These are phyloP conservation scores for Crypturellus undulatus DNA, from an alignment of 2,113 vertebrate genomes.

Conservation along the genomic window DNA sequence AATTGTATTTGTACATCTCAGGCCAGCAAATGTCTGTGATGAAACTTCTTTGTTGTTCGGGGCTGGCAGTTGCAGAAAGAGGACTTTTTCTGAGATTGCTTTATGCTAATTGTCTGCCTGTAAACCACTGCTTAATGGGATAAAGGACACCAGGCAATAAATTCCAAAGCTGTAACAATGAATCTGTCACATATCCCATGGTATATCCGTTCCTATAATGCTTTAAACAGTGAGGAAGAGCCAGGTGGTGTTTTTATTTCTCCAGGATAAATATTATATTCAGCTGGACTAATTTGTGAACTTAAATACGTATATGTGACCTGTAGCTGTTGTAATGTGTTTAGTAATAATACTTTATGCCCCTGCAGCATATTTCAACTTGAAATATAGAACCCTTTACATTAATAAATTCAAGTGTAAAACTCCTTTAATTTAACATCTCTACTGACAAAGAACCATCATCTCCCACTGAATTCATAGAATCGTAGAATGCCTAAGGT, in stretches of 20 bases:
- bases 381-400: neutral
- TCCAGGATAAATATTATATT: neutral
- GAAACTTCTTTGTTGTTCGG: neutral
- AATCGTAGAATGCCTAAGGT: too few species aligned
- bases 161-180: neutral
- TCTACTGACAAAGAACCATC: neutral
- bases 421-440: neutral
- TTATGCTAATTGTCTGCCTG: neutral
- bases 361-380: neutral
- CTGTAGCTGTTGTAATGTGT: neutral
- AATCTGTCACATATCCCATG: neutral
- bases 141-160: neutral
- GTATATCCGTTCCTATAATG: neutral
- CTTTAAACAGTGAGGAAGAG: neutral
- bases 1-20: neutral
- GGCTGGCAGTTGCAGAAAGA: neutral
- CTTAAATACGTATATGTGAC: neutral
- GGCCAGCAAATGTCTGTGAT: neutral
- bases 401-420: neutral
- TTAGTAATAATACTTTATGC: neutral
- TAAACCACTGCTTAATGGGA: neutral
- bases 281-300: neutral
- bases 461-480: neutral
- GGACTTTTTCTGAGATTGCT: neutral
- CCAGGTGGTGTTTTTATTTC: slow-evolving; percentile 28